Evolutionary conservation across 2,113 vertebrate species (phyloP).

Genomic region (Cisticola juncidis): DNA sequence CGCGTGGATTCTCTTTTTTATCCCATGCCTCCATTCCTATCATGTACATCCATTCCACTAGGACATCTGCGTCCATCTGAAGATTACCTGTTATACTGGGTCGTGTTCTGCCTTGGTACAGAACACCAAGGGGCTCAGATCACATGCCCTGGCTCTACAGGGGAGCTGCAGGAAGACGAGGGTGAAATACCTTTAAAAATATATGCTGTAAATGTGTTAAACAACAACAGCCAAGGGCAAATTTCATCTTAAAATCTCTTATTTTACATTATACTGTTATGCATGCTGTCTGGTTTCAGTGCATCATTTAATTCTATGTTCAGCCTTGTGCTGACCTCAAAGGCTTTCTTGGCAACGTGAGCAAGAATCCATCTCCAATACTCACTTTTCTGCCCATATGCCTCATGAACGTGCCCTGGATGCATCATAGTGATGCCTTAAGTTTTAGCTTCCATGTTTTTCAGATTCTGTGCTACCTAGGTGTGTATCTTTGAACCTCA

Average conservation of each 20-base stretch:
- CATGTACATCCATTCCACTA: neutral
- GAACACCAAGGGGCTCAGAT: neutral
- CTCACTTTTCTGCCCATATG: neutral
- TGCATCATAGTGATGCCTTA: neutral
- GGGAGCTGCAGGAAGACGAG: neutral
- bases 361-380: neutral
- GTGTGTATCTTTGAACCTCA: neutral
- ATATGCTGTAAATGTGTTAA: neutral
- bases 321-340: neutral
- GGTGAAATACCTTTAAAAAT: neutral
- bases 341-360: neutral
- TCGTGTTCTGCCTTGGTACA: neutral
- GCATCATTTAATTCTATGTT: neutral
- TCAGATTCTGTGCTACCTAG: neutral
- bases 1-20: neutral
- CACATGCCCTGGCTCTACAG: neutral
- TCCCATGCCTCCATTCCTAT: neutral
- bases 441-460: neutral
- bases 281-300: neutral
- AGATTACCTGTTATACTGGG: neutral
- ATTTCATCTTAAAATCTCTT: neutral
- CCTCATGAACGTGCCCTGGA: neutral
- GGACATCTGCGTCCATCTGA: neutral
- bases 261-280: neutral
- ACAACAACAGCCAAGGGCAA: neutral